Evolutionary conservation across 2,797 vertebrate species (phyloP).

Genomic region (Sarcoramphus papa): DNA sequence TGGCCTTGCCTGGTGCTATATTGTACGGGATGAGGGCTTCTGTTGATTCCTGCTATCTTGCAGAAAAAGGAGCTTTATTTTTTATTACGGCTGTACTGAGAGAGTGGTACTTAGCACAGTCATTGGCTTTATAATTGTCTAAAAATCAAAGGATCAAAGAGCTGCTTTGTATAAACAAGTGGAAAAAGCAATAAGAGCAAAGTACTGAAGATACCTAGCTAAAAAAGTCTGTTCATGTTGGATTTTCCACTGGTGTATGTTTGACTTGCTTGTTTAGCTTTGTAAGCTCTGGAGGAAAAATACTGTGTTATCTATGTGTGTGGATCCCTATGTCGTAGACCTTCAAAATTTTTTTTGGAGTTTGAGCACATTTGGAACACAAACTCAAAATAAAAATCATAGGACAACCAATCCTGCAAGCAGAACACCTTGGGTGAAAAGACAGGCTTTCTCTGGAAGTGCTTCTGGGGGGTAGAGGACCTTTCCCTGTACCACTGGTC

Average conservation of each 20-base stretch:
- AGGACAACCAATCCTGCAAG: background rate
- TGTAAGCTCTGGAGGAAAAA: background rate
- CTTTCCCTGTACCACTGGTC: background rate
- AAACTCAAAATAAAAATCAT: background rate
- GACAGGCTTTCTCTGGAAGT: background rate
- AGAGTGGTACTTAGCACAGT: background rate
- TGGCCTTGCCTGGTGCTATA: background rate
- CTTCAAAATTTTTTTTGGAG: background rate
- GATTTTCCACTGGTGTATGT: background rate
- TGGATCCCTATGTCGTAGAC: rapidly evolving
- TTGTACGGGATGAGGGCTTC: background rate
- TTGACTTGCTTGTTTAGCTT: background rate
- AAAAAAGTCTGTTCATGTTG: background rate
- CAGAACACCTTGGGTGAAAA: background rate
- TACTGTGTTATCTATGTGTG: background rate
- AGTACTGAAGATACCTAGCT: background rate
- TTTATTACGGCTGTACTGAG: background rate
- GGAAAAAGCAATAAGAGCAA: background rate
- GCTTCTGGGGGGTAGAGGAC: background rate
- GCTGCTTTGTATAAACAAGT: background rate
- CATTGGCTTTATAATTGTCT: background rate
- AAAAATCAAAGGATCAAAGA: background rate
- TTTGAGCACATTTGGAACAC: background rate
- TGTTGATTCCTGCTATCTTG: background rate
- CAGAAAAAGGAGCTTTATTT: background rate